Base-by-base conservation (phyloP, 2,888 invertebrate genomes). In the Orchestes rusci region DNA sequence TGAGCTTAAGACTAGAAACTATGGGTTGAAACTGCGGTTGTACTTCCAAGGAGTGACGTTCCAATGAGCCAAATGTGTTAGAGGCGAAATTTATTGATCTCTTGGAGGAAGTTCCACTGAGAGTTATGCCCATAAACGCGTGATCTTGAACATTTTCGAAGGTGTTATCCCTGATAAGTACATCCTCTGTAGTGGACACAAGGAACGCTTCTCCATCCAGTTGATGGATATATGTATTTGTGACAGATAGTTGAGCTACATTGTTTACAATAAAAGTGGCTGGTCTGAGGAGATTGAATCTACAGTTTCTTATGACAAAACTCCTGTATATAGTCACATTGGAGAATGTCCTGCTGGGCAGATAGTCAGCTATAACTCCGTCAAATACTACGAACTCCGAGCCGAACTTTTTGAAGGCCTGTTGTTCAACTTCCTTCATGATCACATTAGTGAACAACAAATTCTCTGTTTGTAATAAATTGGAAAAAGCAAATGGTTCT, bases 361-460 rank as follows among this genome's bases (percentile, higher is more conserved):
- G 63, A 38, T 69, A 61, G 1, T 70, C 71, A 18, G 84, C 74
- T 8, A 60, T 67, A 16, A 82, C 78, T 3, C 81, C 79, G 30
- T 73, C 72, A 38, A 89, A 65, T 52, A 76, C 70, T 51, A 89
- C 73, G 53, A 76, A 75, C 23, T 76, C 73, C 0, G 82, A 77
- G 17, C 79, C 75, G 60, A 89, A 85, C 66, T 85, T 85, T 59
- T 87, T 89, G 59, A 89, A 86, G 2, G 85, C 78, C 67, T 87
- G 79, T 29, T 75, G 74, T 53, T 82, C 80, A 34, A 86, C 73
- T 36, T 70, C 73, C 30, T 74, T 70, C 32, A 84, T 72, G 2
- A 64, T 63, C 43, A 80, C 79, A 55, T 80, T 73, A 20, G 70
- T 71, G 51, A 89, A 69, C 52, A 76, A 75, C 45, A 88, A 72